Evolutionary conservation across 1,140 invertebrate species (phyloP), one percentile per base, ranked within the genome.

Genomic region (Megalonaias nervosa): DNA sequence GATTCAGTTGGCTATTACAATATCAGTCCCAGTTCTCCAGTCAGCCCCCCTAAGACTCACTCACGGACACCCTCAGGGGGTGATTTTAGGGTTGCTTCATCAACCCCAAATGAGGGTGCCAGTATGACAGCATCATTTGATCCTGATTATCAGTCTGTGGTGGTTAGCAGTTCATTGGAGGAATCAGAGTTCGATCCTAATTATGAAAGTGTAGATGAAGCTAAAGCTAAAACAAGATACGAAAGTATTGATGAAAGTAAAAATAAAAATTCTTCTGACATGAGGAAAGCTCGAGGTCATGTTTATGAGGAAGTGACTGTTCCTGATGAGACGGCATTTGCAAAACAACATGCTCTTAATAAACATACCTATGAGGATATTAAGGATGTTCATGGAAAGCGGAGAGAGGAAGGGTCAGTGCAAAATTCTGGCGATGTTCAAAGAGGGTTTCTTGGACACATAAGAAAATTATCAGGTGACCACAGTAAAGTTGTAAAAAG

Each of bases 171-270:
- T 17, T 21, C 71, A 4, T 73, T 81, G 59, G 74, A 72, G 26
- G 82, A 81, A 38, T 71, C 58, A 2, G 85, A 86, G 62, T 82
- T 84, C 71, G 85, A 87, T 74, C 85, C 85, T 12, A 85, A 87
- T 73, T 87, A 87, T 70, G 85, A 87, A 73, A 85, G 82, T 31
- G 85, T 87, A 5, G 85, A 87, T 57, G 85, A 87, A 71, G 80
- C 84, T 26, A 71, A 73, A 72, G 77, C 85, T 5, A 81, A 81
- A 75, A 21, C 67, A 9, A 62, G 58, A 64, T 78, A 78, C 23
- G 76, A 78, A 48, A 71, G 74, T 58, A 78, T 78, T 23, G 69
- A 74, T 74, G 76, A 71, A 65, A 64, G 57, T 56, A 65, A 65
- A 67, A 61, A 69, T 19, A 77, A 77, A 61, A 12, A 75, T 14